Base-by-base conservation (phyloP, 1,140 invertebrate species). In the Amyelois transitella region DNA sequence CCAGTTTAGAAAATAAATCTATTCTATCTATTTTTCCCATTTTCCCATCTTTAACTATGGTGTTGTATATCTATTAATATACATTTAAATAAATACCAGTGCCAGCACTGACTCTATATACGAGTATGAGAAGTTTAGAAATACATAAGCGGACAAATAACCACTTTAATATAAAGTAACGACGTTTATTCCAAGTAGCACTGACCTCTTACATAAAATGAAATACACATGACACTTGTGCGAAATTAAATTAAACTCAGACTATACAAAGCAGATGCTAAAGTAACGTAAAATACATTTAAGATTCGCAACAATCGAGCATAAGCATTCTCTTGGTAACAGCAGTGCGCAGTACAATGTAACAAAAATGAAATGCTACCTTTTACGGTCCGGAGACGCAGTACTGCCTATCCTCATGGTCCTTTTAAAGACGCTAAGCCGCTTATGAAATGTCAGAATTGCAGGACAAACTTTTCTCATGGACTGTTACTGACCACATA, bases 351-450 rank as follows among this genome's bases (percentile, higher is more conserved):
- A 53, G 47, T 54, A 65, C 64, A 60, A 65, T 66, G 66, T 66
- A 74, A 77, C 75, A 82, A 80, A 81, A 84, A 84, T 69, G 58
- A 70, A 66, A 65, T 55, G 54, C 44, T 19, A 18, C 83, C 78
- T 55, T 83, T 69, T 82, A 81, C 64, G 79, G 75, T n/a, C 20
- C 56, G 53, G 49, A 58, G 51, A 68, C 66, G 72, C 70, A 70
- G 72, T 75, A 72, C 66, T 63, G 61, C 65, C 72, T 75, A 67
- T 79, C 73, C 53, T 58, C 56, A 66, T 59, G 63, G 32, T 51
- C 69, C 84, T 75, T 85, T 84, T 83, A 80, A 81, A 76, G 76
- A 78, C 69, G 62, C 64, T 72, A 73, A 77, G 72, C 65, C 67
- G 78, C 68, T 82, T 85, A 84, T 81, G 77, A 77, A 82, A 84